Conservation (phyloP, 2,113 vertebrate genomes). For the Anolis carolinensis region DNA sequence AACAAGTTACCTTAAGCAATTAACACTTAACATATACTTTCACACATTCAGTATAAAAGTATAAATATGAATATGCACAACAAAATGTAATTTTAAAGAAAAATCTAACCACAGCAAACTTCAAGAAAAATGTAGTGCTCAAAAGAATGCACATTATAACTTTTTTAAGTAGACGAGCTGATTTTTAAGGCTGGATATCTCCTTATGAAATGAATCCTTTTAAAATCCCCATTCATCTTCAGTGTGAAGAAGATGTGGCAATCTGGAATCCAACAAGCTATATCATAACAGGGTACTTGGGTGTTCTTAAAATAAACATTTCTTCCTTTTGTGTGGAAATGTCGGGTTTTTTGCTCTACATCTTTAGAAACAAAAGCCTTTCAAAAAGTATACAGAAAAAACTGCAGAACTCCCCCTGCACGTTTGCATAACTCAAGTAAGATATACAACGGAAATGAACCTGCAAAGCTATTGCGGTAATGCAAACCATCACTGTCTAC, state of each 20-base stretch:
- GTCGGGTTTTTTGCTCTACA: conserved; percentile 60
- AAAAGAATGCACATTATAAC: conserved; percentile 26
- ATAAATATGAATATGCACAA: not conserved
- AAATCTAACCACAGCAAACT: conserved; percentile 8
- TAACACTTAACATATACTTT: conserved; percentile 13
- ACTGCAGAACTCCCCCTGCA: conserved; percentile 44
- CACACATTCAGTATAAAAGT: not conserved
- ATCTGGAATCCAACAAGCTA: conserved; percentile 66
- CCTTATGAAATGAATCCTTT: conserved; percentile 43
- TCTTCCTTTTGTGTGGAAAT: conserved; percentile 58
- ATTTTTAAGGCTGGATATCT: conserved; percentile 1
- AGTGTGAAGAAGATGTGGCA: conserved; percentile 58
- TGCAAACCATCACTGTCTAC: conserved; percentile 51
- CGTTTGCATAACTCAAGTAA: conserved; percentile 57
- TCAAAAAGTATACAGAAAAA: conserved; percentile 69
- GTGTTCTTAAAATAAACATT: conserved; percentile 75
- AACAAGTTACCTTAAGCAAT: not conserved
- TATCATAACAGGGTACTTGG: conserved; percentile 45
- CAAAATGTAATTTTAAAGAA: not conserved
- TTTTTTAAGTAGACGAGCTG: conserved; percentile 11
- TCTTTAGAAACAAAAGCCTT: conserved; percentile 67
- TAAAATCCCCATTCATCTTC: conserved; percentile 63
- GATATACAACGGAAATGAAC: conserved; percentile 74
- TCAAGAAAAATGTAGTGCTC: conserved; percentile 29
- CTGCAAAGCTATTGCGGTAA: conserved; percentile 63